These are phyloP conservation scores for Acomys russatus DNA, from an alignment of 2,797 vertebrate genomes.

Conservation along the genomic window DNA sequence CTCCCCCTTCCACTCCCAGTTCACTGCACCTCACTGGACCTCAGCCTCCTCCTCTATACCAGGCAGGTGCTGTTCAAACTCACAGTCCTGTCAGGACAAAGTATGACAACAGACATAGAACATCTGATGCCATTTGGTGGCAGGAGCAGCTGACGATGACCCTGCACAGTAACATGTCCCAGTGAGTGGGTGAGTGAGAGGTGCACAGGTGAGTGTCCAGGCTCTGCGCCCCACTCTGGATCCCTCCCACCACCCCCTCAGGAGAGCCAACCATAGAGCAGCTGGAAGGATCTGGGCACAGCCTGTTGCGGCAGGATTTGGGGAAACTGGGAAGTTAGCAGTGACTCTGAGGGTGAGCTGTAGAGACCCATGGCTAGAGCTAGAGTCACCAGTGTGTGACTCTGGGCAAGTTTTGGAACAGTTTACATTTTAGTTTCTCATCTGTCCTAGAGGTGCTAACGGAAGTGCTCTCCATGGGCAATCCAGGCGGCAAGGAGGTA, in stretches of 20 bases:
- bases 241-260: background rate
- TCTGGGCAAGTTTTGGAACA: background rate
- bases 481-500: background rate
- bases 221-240: background rate
- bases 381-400: background rate
- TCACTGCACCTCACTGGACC: background rate
- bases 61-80: background rate
- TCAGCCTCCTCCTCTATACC: background rate
- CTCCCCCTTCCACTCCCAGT: background rate
- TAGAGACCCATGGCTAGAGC: background rate
- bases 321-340: background rate
- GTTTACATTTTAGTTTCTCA: background rate
- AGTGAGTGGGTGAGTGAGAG: background rate
- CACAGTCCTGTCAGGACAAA: background rate
- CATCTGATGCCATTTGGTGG: background rate
- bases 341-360: background rate
- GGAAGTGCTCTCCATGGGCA: background rate
- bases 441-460: background rate
- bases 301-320: background rate
- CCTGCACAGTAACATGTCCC: no score
- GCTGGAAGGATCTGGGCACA: background rate
- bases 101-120: background rate
- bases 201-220: accelerated
- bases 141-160: accelerated
- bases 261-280: background rate